These are phyloP conservation scores for Carcina quercana DNA, from an alignment of 2,888 invertebrate genomes.

Conservation along the genomic window DNA sequence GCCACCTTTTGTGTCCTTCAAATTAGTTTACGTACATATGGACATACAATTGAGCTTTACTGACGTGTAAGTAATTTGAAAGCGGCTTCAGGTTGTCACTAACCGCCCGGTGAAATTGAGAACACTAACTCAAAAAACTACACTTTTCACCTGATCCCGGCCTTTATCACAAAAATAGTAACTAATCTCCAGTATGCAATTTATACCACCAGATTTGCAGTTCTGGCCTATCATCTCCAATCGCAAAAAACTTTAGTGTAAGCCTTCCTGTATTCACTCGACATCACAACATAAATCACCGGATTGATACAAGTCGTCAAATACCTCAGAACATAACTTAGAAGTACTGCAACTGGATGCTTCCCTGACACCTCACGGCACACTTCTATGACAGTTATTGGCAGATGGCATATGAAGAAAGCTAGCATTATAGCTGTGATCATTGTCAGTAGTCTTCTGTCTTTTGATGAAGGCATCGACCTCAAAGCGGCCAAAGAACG, in stretches of 20 bases:
- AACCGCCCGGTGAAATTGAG: too few species aligned
- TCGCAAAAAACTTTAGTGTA: conserved; percentile 80
- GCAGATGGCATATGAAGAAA: conserved; percentile 92
- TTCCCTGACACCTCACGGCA: conserved; percentile 72
- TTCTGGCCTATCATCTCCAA: too few species aligned
- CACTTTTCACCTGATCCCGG: too few species aligned
- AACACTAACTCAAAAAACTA: too few species aligned
- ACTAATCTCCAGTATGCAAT: too few species aligned
- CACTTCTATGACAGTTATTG: conserved; percentile 91
- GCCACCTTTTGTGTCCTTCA: too few species aligned
- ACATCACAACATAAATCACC: conserved; percentile 95
- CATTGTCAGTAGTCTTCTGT: conserved; percentile 86
- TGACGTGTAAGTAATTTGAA: too few species aligned
- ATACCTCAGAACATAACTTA: conserved; percentile 88
- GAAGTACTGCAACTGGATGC: conserved; percentile 80
- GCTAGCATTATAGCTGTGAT: conserved; percentile 92
- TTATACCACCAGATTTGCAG: too few species aligned
- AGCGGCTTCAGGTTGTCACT: too few species aligned
- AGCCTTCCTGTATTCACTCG: conserved; percentile 91
- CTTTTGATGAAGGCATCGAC: conserved; percentile 82
- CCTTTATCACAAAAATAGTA: too few species aligned
- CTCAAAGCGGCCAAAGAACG: conserved; percentile 58
- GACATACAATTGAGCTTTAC: too few species aligned
- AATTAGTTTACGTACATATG: too few species aligned
- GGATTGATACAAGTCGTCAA: conserved; percentile 93